These are phyloP conservation scores for Schizopygopsis malacanthus DNA, from an alignment of 2,797 vertebrate species.

Conservation along the genomic window DNA sequence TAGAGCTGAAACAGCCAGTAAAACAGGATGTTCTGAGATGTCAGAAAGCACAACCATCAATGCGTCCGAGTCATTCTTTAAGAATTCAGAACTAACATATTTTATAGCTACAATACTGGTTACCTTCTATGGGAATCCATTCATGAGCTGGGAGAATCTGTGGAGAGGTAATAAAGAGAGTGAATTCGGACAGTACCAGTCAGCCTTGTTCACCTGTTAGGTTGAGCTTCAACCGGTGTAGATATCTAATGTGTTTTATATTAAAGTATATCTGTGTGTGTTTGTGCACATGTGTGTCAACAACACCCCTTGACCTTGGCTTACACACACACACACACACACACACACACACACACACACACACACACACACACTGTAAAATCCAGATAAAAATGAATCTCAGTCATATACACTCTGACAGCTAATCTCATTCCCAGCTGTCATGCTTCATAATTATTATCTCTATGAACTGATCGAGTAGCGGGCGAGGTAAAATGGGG, in stretches of 20 bases:
- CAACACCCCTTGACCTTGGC: conserved; percentile 17
- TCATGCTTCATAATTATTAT: conserved; percentile 53
- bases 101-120: neutral
- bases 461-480: conserved; percentile 66
- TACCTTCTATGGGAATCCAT: neutral
- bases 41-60: neutral
- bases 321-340: conserved; percentile 8
- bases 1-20: neutral
- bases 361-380: conserved; percentile 21
- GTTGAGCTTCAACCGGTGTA: neutral
- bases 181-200: neutral
- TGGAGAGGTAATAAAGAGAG: neutral
- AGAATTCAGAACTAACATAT: neutral
- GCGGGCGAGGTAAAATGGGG: conserved; percentile 65
- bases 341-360: conserved; percentile 7
- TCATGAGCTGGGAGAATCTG: neutral
- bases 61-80: neutral
- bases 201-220: neutral
- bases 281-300: neutral
- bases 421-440: conserved; percentile 47
- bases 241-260: neutral
- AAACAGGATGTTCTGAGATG: neutral
- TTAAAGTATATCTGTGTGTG: neutral
- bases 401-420: conserved; percentile 35
- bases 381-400: conserved; percentile 26